These are phyloP conservation scores for Oncorhynchus tshawytscha DNA, from an alignment of 2,113 vertebrate genomes.

Conservation along the genomic window DNA sequence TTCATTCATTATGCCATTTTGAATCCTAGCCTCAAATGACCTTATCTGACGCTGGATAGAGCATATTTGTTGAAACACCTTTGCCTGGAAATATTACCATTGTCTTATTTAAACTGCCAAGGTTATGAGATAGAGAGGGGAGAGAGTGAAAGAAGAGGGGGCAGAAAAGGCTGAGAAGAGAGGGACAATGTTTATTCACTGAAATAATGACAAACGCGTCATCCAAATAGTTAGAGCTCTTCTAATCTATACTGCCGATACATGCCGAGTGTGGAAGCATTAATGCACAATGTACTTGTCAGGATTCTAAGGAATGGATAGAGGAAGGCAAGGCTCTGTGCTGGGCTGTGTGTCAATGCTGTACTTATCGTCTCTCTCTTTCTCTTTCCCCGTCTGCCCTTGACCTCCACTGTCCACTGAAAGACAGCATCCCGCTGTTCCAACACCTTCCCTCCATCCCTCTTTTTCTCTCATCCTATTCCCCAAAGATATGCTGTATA, in stretches of 20 bases:
- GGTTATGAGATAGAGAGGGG: background rate
- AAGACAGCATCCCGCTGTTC: constrained; percentile 4
- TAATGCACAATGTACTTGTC: background rate
- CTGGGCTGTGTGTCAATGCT: background rate
- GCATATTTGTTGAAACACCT: background rate
- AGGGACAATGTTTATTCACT: too few species aligned
- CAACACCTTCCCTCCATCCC: background rate
- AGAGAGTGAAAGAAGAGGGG: background rate
- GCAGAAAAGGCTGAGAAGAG: background rate
- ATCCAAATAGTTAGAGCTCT: too few species aligned
- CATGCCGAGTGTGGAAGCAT: background rate
- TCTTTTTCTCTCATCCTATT: background rate
- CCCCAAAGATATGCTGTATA: background rate
- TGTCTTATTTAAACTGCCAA: background rate
- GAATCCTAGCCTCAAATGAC: background rate
- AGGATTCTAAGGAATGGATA: background rate
- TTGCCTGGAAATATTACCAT: background rate
- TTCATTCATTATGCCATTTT: background rate
- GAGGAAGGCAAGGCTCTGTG: background rate
- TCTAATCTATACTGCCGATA: too few species aligned
- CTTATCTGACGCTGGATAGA: background rate
- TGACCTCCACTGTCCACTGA: background rate
- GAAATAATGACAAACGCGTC: too few species aligned
- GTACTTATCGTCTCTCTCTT: background rate
- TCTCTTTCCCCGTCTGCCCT: constrained; percentile 10